Evolutionary conservation across 1,140 invertebrate species (phyloP).

Genomic region (Euura saliciscinereae): DNA sequence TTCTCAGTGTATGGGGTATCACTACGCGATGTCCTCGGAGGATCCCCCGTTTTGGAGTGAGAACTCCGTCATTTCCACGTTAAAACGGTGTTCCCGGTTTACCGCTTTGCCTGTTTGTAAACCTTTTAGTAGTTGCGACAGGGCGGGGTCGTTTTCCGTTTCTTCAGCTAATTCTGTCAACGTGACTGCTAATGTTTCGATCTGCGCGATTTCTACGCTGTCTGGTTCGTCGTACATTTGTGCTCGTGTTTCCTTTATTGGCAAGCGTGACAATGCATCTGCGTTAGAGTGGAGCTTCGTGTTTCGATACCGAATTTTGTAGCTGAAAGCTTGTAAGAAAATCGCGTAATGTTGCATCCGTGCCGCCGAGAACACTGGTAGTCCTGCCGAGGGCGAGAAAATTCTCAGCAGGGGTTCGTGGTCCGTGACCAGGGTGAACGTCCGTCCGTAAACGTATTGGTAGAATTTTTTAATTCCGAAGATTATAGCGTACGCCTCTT

Average conservation of each 20-base stretch:
- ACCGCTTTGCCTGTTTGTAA: background rate
- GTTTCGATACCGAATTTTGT: slow-evolving; percentile 29
- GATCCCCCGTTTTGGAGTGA: background rate
- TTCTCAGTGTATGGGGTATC: background rate
- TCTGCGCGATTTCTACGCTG: background rate
- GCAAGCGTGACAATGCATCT: slow-evolving; percentile 35
- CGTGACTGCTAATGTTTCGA: slow-evolving; percentile 5
- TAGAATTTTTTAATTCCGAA: slow-evolving; percentile 47
- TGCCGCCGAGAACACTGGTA: slow-evolving; percentile 43
- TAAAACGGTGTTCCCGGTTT: background rate
- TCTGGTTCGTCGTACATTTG: background rate
- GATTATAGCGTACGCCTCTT: slow-evolving; percentile 53
- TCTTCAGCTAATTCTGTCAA: background rate
- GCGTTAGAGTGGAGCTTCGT: slow-evolving; percentile 31
- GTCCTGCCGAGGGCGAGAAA: slow-evolving; percentile 39
- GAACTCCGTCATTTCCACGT: background rate
- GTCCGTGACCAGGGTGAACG: slow-evolving; percentile 56
- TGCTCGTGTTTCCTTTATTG: background rate
- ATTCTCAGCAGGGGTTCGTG: slow-evolving; percentile 56
- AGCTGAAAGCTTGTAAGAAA: slow-evolving; percentile 33
- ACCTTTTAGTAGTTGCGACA: background rate
- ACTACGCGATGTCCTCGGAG: background rate
- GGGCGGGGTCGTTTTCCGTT: background rate
- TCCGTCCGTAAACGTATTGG: slow-evolving; percentile 49
- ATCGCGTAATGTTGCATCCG: slow-evolving; percentile 41